These are phyloP conservation scores for Dasypolia templi DNA, from an alignment of 2,888 invertebrate species.

Conservation along the genomic window DNA sequence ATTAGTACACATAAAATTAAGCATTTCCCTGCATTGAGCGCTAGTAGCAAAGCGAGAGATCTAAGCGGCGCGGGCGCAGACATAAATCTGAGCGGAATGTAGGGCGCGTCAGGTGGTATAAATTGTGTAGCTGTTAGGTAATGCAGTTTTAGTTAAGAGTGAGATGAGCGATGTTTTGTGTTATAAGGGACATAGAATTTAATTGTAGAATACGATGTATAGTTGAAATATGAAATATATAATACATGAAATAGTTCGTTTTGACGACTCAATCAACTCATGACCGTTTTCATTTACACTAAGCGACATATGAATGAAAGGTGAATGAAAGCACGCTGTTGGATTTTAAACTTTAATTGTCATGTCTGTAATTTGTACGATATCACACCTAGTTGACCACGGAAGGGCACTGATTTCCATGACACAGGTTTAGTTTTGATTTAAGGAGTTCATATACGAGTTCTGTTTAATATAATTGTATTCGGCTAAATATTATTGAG, in stretches of 20 bases:
- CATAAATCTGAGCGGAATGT: constrained; percentile 77
- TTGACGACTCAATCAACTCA: not conserved
- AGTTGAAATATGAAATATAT: too few species aligned
- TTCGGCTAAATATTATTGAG: too few species aligned
- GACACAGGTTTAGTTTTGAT: too few species aligned
- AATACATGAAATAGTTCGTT: not conserved
- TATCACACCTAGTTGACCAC: too few species aligned
- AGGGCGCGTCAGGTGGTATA: constrained; percentile 68
- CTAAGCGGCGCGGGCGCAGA: constrained; percentile 57
- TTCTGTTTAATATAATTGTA: too few species aligned
- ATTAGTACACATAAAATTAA: constrained; percentile 58
- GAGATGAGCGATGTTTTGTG: constrained; percentile 43
- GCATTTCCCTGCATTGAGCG: constrained; percentile 58
- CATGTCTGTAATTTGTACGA: too few species aligned
- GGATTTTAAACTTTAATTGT: too few species aligned
- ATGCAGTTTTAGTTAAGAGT: constrained; percentile 33
- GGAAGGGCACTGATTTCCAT: too few species aligned
- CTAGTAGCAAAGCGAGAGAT: constrained; percentile 45
- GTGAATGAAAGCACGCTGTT: too few species aligned
- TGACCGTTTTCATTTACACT: too few species aligned
- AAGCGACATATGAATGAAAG: too few species aligned
- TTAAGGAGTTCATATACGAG: too few species aligned
- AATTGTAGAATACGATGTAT: not conserved
- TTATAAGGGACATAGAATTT: not conserved
- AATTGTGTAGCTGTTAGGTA: constrained; percentile 49